A percentile compares a stretch with the other conserved stretches of the same genome.
These are phyloP conservation scores for Aplodontia rufa DNA, from an alignment of 2,113 vertebrate genomes.

Conservation along the genomic window DNA sequence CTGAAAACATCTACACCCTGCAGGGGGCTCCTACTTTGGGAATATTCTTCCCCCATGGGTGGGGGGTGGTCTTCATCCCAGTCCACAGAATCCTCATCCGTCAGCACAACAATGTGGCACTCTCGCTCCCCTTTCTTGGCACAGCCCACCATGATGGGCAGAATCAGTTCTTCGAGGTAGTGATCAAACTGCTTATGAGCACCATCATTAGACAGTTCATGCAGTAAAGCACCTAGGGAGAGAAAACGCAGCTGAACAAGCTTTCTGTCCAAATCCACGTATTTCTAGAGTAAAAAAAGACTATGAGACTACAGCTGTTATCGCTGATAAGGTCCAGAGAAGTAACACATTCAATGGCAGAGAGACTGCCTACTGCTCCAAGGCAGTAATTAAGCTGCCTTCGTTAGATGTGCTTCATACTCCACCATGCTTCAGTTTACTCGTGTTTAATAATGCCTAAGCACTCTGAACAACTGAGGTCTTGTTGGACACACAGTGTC, in stretches of 20 bases:
- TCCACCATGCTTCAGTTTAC: not conserved
- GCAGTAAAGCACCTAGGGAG: slow-evolving; percentile 92
- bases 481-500: not conserved
- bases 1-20: not conserved
- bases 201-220: slow-evolving; percentile 96
- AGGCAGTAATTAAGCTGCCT: not conserved
- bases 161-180: slow-evolving; percentile 96
- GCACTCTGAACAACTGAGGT: not conserved
- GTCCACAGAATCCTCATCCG: slow-evolving; percentile 96
- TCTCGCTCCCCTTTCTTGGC: slow-evolving; percentile 95
- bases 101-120: slow-evolving; percentile 96
- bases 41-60: slow-evolving; percentile 97
- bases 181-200: slow-evolving; percentile 95
- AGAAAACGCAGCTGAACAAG: not conserved
- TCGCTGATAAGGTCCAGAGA: not conserved
- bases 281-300: too few species aligned
- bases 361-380: not conserved
- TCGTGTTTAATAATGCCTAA: not conserved
- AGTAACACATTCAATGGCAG: not conserved
- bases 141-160: slow-evolving; percentile 96
- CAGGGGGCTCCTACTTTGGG: slow-evolving; percentile 86
- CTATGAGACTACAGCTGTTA: not conserved
- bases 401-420: not conserved
- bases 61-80: slow-evolving; percentile 97
- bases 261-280: not conserved